Conservation (phyloP, 2,888 invertebrate species). For the Xylota sylvarum region DNA sequence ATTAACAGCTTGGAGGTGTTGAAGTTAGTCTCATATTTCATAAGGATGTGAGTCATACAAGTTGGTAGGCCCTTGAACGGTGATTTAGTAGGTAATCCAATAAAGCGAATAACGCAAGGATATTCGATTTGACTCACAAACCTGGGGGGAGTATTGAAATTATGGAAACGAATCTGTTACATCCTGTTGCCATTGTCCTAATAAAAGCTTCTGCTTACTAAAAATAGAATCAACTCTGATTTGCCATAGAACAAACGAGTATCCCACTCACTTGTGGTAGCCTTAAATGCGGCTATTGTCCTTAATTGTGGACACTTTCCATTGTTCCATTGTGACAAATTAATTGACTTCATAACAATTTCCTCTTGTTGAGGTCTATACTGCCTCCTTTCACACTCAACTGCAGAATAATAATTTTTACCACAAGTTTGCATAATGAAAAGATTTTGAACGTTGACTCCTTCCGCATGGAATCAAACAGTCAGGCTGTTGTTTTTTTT, state of each 20-base stretch:
- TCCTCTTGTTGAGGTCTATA: constrained; percentile 9
- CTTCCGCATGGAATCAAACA: not conserved
- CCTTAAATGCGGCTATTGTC: not conserved
- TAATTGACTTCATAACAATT: constrained; percentile 49
- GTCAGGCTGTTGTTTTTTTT: not conserved
- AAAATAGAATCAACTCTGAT: too few relatives aligned
- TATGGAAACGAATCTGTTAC: not conserved
- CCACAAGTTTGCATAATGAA: constrained; percentile 65
- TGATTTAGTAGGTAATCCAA: constrained; percentile 10
- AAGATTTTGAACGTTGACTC: constrained; percentile 1
- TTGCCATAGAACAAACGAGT: too few relatives aligned
- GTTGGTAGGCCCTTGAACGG: not conserved
- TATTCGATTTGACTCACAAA: not conserved
- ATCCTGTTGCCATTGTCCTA: not conserved
- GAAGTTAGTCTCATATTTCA: constrained; percentile 31
- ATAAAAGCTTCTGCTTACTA: not conserved
- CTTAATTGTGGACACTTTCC: not conserved
- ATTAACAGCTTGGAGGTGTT: constrained; percentile 29
- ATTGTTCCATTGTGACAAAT: constrained; percentile 25
- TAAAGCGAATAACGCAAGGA: constrained; percentile 4
- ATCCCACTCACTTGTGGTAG: not conserved
- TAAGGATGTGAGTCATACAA: constrained; percentile 12
- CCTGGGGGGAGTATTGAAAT: not conserved
- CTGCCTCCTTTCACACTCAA: constrained; percentile 7
- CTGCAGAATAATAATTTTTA: constrained; percentile 71